Base-by-base conservation (phyloP, 2,113 vertebrate species). In the Ptychochromis oligacanthus region DNA sequence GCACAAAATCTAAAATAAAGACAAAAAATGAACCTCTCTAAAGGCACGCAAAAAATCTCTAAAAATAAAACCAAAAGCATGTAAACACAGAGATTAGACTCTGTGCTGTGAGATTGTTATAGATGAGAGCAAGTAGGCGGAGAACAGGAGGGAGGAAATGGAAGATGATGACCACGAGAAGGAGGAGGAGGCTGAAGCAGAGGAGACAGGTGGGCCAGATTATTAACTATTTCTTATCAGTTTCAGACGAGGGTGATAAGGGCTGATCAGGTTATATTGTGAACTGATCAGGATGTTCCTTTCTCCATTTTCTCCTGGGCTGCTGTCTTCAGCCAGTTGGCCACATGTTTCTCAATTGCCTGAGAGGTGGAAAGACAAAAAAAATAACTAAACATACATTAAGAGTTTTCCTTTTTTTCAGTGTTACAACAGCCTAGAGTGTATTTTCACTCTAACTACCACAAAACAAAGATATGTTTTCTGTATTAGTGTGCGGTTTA, bases 241-340 rank as follows among this genome's bases (percentile, higher is more conserved):
- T 38, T 74, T 24, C 18, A 75, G 61, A 36, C n/a, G 24, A n/a
- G 18, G 17, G 22, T 56, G 90, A 91, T 88, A 84, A 90, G 61
- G 61, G 31, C 15, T 80, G 77, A 87, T 87, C 54, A 55, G 82
- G 67, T 83, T 72, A 14, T 79, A 82, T 62, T 31, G 55, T 34
- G 54, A 87, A 60, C 43, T 40, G 70, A 83, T 89, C 82, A 61
- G 38, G 20, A 15, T 7, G 31, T 57, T 70, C 34, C 65, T 57
- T 79, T 79, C 64, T 72, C 57, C 61, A 22, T 72, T 55, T 52
- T 17, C 76, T 86, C 82, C 80, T 26, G 34, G 20, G 75, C 85
- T 0, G 94, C 94, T 12, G n/a, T 75, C 87, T 91, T 89, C 81
- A 96, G 87, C 96, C 96, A 97, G 5, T 40, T 22, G 15, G 67